A percentile compares a stretch with the other conserved stretches of the same genome.
These are phyloP conservation scores for Aspidoscelis tigris DNA, from an alignment of 2,113 vertebrate species.

Conservation along the genomic window DNA sequence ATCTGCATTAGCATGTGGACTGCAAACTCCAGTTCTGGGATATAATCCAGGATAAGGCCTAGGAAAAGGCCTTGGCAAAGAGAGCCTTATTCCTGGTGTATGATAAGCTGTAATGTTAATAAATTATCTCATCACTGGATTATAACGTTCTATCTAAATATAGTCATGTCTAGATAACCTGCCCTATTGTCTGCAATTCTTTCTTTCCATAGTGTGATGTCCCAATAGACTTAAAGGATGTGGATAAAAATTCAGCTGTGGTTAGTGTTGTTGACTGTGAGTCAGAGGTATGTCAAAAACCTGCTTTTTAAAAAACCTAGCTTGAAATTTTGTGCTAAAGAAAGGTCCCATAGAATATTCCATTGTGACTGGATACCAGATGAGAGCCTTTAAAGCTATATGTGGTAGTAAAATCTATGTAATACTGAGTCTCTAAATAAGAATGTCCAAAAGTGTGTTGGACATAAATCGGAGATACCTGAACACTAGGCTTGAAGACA, in stretches of 20 bases:
- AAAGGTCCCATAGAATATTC: background rate
- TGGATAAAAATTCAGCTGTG: conserved; percentile 97
- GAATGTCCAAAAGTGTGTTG: no score
- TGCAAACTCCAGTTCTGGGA: no score
- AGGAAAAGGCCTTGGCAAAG: no score
- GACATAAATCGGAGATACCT: no score
- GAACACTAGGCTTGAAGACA: no score
- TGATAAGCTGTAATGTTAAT: no score
- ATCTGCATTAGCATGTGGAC: no score
- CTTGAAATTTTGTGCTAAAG: background rate
- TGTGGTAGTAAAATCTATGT: background rate
- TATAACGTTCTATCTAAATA: no score
- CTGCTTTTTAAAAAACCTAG: background rate
- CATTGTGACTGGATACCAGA: background rate
- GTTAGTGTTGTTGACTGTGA: conserved; percentile 98
- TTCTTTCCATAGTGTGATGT: conserved; percentile 88
- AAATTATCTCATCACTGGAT: no score
- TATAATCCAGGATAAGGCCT: no score
- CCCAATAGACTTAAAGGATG: conserved; percentile 94
- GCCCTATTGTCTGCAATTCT: conserved; percentile 16
- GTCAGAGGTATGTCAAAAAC: conserved; percentile 81
- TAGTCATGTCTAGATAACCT: background rate
- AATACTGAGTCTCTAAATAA: no score
- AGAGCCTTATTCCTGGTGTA: no score
- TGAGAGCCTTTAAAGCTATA: background rate